phyloP scores from a whole-genome alignment of 2,113 vertebrate genomes.

The Fulmarus glacialis region DNA sequence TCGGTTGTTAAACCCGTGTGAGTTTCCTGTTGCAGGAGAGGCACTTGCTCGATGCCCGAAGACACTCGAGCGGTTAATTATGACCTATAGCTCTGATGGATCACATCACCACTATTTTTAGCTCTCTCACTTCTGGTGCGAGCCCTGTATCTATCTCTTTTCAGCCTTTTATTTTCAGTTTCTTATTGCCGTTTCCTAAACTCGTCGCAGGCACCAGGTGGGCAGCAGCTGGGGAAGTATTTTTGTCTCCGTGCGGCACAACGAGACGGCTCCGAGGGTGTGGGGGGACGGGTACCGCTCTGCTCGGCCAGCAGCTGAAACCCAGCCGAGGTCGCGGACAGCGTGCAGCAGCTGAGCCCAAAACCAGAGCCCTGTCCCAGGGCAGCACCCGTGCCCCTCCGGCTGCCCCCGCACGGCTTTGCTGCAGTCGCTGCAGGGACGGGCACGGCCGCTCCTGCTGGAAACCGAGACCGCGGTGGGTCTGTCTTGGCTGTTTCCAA shows the following conservation, averaged over 20 bases:
- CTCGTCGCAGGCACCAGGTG: neutral
- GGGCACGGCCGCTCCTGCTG: neutral
- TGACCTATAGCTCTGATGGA: neutral
- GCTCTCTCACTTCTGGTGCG: neutral
- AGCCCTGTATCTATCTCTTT: neutral
- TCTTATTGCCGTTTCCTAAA: conserved; percentile 1
- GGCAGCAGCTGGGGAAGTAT: conserved; percentile 53
- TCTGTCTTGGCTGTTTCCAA: neutral
- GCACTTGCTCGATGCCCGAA: neutral
- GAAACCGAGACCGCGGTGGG: accelerated
- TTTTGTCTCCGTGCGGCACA: neutral
- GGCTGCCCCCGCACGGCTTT: neutral
- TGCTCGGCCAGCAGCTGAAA: neutral
- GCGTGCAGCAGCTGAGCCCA: neutral
- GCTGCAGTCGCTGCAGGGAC: accelerated
- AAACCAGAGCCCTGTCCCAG: neutral
- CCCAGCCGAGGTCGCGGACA: accelerated
- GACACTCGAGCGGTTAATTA: neutral
- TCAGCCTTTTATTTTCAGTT: conserved; percentile 35
- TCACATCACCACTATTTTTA: neutral
- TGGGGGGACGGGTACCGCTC: neutral
- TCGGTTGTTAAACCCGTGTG: neutral
- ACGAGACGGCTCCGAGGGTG: accelerated
- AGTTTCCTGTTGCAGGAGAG: neutral
- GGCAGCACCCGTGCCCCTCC: neutral